These are phyloP conservation scores for Chaenogobius annularis DNA, from an alignment of 2,113 vertebrate species.

Conservation along the genomic window DNA sequence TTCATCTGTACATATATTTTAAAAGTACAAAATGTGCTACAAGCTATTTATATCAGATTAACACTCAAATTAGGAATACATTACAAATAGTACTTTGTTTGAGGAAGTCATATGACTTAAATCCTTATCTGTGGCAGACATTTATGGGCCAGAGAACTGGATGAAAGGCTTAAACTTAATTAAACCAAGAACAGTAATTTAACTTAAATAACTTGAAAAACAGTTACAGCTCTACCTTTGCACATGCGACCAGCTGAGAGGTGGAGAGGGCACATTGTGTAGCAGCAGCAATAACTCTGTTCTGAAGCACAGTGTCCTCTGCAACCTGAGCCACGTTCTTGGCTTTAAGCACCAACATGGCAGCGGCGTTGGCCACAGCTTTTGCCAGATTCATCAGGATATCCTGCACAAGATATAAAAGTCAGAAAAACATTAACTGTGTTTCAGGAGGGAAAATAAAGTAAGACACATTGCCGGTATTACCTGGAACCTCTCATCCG, in stretches of 20 bases:
- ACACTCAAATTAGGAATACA: neutral
- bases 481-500: constrained; percentile 96
- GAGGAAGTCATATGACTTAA: neutral
- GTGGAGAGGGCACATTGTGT: constrained; percentile 97
- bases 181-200: neutral
- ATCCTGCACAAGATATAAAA: constrained; percentile 71
- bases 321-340: constrained; percentile 97
- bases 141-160: neutral
- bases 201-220: neutral
- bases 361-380: constrained; percentile 95
- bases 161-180: neutral
- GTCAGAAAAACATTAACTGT: neutral
- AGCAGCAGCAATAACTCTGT: constrained; percentile 94
- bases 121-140: neutral
- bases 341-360: constrained; percentile 98
- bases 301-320: constrained; percentile 91
- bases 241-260: constrained; percentile 96
- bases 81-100: neutral
- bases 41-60: neutral
- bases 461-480: neutral
- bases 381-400: constrained; percentile 97
- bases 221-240: constrained; percentile 80
- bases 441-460: constrained; percentile 7
- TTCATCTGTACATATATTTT: neutral
- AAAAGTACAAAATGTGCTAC: too few relatives aligned